Conservation (phyloP, 1,140 invertebrate species). For the Drosophila kohkoa region DNA sequence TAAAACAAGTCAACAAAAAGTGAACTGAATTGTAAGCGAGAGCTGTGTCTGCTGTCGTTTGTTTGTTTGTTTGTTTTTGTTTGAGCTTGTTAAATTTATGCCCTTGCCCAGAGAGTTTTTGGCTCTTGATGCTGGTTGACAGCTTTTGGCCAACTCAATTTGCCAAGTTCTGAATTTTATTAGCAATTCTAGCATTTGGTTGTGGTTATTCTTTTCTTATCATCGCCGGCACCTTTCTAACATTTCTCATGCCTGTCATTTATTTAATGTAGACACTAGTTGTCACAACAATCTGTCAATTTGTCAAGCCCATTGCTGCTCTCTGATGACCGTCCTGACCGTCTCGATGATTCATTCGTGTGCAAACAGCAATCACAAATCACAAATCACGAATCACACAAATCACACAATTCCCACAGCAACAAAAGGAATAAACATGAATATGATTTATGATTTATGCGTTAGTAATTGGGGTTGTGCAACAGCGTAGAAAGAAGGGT, state of each 20-base stretch:
- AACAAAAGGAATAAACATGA: constrained; percentile 33
- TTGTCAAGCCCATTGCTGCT: constrained; percentile 4
- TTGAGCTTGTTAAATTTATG: constrained; percentile 76
- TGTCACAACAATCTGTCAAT: constrained; percentile 44
- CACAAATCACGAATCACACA: constrained; percentile 28
- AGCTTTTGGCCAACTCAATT: constrained; percentile 53
- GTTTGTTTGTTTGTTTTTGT: constrained; percentile 27
- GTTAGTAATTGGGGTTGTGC: not conserved
- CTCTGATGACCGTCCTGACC: not conserved
- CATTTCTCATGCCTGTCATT: constrained; percentile 35
- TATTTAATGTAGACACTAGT: not conserved
- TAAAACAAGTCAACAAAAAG: not conserved
- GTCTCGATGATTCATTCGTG: constrained; percentile 35
- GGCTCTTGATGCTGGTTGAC: constrained; percentile 53
- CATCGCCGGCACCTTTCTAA: constrained; percentile 8
- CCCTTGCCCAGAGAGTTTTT: constrained; percentile 34
- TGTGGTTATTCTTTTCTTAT: constrained; percentile 10
- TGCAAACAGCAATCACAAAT: constrained; percentile 53
- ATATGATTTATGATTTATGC: constrained; percentile 51
- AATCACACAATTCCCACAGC: constrained; percentile 7
- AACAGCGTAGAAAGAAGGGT: not conserved
- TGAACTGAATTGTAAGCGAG: not conserved
- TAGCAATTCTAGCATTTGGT: constrained; percentile 8
- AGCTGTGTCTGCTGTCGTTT: no score
- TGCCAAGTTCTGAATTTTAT: constrained; percentile 40